A percentile compares a stretch with the other conserved stretches of the same genome.
Conservation (phyloP, 2,888 invertebrate genomes). For the Tetragnatha montana region DNA sequence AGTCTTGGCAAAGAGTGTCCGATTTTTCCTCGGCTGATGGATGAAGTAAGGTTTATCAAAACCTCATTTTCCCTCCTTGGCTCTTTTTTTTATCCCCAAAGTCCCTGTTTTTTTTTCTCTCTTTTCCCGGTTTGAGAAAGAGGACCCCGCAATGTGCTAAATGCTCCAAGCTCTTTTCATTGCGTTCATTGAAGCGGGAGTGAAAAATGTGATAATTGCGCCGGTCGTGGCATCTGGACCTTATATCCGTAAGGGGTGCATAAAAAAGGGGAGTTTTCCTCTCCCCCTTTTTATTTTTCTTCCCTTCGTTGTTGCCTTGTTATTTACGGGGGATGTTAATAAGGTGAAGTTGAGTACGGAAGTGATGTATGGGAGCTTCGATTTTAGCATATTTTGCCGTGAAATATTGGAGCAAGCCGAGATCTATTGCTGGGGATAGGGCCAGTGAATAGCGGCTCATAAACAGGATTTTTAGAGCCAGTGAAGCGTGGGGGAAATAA, state of each 20-base stretch:
- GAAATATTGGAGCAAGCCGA: background rate
- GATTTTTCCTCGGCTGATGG: constrained; percentile 62
- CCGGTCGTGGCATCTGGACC: constrained; percentile 31
- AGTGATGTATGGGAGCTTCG: constrained; percentile 19
- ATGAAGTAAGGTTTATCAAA: constrained; percentile 68
- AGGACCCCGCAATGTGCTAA: constrained; percentile 35
- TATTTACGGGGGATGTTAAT: constrained; percentile 53
- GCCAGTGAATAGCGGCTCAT: background rate
- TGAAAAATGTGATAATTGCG: constrained; percentile 67
- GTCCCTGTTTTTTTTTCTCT: constrained; percentile 7
- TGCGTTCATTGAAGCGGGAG: constrained; percentile 38
- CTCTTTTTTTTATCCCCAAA: constrained; percentile 2
- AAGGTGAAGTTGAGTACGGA: constrained; percentile 11
- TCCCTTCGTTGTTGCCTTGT: background rate
- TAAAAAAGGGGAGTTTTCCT: background rate
- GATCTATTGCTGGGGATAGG: background rate
- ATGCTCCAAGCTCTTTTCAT: constrained; percentile 44
- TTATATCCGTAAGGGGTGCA: background rate
- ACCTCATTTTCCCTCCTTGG: constrained; percentile 60
- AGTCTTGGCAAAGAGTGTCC: constrained; percentile 56
- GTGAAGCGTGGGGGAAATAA: background rate
- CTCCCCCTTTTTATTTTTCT: background rate
- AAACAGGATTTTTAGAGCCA: background rate
- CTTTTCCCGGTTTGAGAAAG: constrained; percentile 40
- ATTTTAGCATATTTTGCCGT: background rate